Base-by-base conservation (phyloP, 2,888 invertebrate species). In the Chaitophorus viminalis region DNA sequence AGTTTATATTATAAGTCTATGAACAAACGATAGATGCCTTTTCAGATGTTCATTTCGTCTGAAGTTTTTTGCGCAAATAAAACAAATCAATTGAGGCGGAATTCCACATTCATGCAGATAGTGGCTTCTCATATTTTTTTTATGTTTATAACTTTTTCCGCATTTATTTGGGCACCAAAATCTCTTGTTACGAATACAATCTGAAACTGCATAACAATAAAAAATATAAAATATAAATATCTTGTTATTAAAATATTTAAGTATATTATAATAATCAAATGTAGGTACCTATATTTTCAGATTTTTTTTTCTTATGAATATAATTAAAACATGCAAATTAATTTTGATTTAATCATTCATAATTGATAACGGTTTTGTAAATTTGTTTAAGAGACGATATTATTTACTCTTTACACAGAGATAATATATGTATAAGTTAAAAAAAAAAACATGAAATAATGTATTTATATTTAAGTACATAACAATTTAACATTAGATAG, bases 91-190 rank as follows among this genome's bases (percentile, higher is more conserved):
- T 70, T 92, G 91, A 21, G 92, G 92, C 18, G 91, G 91, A 90
- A 92, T 91, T 8, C 92, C 92, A 89, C 93, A 93, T 88, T 93
- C 92, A 89, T 92, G 92, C 33, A 91, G 91, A 36, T 89, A 90
- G 91, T 95, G 95, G 90, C 95, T 93, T 91, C 94, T 93, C 90
- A 95, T 93, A 36, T 95, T 94, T 90, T 94, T 94, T 91, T 94
- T 94, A 92, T 94, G 95, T 90, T 94, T 94, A 91, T 96, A 96
- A 90, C 94, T 94, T 91, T 95, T 94, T 90, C 94, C 94, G 91
- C 96, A 96, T 90, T 31, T 54, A 8, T 86, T 89, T 21, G 81
- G 81, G 36, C 89, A 88, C 70, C 77, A 78, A 75, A 82, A 89
- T 39, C 29, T 14, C 65, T 82, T 76, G 46, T 25, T 74, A 1